phyloP scores from a whole-genome alignment of 2,888 invertebrate species.

The Piscicola geometra region DNA sequence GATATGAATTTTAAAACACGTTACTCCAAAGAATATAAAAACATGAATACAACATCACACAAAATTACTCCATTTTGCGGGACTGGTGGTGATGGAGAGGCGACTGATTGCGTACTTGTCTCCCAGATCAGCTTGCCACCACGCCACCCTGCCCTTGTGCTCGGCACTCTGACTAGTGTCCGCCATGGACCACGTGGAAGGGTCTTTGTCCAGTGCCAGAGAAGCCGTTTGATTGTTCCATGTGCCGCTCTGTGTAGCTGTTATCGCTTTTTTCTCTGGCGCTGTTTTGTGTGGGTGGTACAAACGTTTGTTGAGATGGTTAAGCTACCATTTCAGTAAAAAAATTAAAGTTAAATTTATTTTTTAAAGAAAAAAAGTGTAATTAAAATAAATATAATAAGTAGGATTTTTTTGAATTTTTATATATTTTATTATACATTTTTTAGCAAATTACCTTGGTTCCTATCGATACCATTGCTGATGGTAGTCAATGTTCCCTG shows the following conservation, averaged over 20 bases:
- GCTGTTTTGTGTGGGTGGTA: not conserved
- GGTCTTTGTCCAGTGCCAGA: slow-evolving; percentile 10
- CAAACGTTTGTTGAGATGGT: no score
- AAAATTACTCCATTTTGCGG: not conserved
- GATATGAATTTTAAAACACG: not conserved
- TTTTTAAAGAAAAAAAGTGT: no score
- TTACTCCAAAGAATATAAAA: not conserved
- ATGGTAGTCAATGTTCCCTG: no score
- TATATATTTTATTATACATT: no score
- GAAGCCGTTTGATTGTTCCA: slow-evolving; percentile 1
- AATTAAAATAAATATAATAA: no score
- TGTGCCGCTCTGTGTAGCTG: slow-evolving; percentile 21
- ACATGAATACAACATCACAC: no score
- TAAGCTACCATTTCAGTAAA: no score
- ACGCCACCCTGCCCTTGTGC: not conserved
- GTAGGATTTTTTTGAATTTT: no score
- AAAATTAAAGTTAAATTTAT: no score
- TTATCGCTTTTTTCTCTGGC: not conserved
- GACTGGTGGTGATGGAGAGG: slow-evolving; percentile 16
- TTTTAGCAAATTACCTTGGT: no score
- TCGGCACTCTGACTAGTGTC: not conserved
- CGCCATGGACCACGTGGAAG: slow-evolving; percentile 18
- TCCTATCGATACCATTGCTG: no score
- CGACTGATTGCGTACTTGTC: not conserved
- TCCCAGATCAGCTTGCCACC: slow-evolving; percentile 31